Percentiles rank a stretch among this genome's conserved stretches.
phyloP scores from a whole-genome alignment of 2,797 vertebrate genomes.

The Balearica regulorum region DNA sequence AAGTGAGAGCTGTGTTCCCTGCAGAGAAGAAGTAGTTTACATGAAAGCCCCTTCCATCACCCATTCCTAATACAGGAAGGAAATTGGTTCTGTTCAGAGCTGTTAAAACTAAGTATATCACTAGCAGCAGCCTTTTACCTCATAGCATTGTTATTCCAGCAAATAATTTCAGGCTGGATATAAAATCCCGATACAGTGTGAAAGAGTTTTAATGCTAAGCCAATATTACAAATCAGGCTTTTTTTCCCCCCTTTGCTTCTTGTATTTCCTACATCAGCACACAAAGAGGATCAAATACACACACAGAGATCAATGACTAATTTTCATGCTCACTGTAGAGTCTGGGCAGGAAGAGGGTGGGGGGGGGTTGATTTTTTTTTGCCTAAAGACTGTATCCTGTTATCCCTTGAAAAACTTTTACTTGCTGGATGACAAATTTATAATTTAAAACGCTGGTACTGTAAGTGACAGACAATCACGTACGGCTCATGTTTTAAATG shows the following conservation, averaged over 20 bases:
- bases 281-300: not conserved
- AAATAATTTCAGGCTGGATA: not conserved
- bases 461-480: not conserved
- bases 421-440: not conserved
- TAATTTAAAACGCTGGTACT: not conserved
- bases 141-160: not conserved
- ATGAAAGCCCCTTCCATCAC: not conserved
- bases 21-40: slow-evolving; percentile 28
- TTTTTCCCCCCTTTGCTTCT: not conserved
- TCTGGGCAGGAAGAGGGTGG: too few species aligned
- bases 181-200: not conserved
- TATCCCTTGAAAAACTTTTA: not conserved
- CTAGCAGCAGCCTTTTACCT: not conserved
- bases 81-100: too few species aligned
- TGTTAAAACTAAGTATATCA: not conserved
- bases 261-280: not conserved
- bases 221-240: not conserved
- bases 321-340: not conserved
- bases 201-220: not conserved
- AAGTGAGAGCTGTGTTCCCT: slow-evolving; percentile 98
- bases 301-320: not conserved
- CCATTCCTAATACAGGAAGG: not conserved
- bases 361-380: not conserved
- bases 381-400: not conserved
- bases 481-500: not conserved